Evolutionary conservation across 2,113 vertebrate species (phyloP).

Genomic region (Melanerpes formicivorus): DNA sequence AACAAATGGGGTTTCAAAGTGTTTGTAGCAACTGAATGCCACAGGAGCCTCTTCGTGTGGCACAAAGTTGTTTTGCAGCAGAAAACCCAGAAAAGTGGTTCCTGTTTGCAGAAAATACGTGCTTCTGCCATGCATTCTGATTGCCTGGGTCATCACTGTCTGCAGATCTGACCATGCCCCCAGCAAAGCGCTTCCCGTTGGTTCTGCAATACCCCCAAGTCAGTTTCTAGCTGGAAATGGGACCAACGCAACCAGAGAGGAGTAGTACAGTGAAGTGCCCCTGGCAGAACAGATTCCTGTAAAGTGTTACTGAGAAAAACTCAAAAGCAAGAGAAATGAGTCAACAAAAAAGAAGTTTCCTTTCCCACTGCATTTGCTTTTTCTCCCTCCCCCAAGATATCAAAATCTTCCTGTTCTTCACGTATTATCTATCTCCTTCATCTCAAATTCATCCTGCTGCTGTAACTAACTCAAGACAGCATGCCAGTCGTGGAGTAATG

Average conservation of each 20-base stretch:
- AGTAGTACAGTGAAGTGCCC: neutral
- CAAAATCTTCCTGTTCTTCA: neutral
- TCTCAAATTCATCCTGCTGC: slow-evolving; percentile 49
- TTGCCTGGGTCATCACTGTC: neutral
- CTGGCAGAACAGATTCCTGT: neutral
- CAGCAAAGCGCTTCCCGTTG: neutral
- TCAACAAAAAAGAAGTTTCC: neutral
- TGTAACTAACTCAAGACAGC: slow-evolving; percentile 22
- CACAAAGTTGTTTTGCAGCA: neutral
- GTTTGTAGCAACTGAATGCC: neutral
- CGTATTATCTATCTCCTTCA: neutral
- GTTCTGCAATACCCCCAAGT: neutral
- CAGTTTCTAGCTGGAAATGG: neutral
- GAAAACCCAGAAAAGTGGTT: neutral
- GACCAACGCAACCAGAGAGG: neutral
- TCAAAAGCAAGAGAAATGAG: neutral
- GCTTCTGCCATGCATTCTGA: neutral
- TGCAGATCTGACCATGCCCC: neutral
- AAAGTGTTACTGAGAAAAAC: neutral
- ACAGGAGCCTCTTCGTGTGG: neutral
- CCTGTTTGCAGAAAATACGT: neutral
- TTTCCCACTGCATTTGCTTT: neutral
- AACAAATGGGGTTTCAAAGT: neutral
- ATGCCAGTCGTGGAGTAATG: slow-evolving; percentile 3
- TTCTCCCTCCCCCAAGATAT: neutral